These are phyloP conservation scores for Autographa pulchrina DNA, from an alignment of 2,888 invertebrate genomes.

Conservation along the genomic window DNA sequence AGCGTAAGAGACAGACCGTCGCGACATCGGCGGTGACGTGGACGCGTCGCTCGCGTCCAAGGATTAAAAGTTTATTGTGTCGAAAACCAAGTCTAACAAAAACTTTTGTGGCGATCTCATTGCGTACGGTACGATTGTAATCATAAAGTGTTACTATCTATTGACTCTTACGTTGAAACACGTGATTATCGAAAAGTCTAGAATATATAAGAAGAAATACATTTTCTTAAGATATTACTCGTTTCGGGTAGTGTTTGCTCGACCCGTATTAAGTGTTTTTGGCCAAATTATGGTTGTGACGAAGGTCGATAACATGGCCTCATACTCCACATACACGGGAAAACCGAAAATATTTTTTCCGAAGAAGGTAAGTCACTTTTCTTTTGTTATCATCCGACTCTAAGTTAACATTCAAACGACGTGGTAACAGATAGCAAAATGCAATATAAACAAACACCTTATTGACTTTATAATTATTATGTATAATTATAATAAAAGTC, in stretches of 20 bases:
- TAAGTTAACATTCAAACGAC: slow-evolving; percentile 43
- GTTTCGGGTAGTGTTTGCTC: slow-evolving; percentile 77
- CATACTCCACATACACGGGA: slow-evolving; percentile 86
- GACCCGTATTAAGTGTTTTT: slow-evolving; percentile 76
- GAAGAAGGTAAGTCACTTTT: slow-evolving; percentile 82
- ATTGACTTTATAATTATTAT: slow-evolving; percentile 38
- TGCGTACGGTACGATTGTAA: slow-evolving; percentile 71
- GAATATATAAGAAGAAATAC: slow-evolving; percentile 73
- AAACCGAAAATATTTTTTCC: slow-evolving; percentile 88
- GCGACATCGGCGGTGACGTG: slow-evolving; percentile 82
- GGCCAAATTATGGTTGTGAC: slow-evolving; percentile 87
- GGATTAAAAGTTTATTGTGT: slow-evolving; percentile 85
- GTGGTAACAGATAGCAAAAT: slow-evolving; percentile 56
- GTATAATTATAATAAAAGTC: slow-evolving; percentile 22
- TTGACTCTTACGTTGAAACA: slow-evolving; percentile 70
- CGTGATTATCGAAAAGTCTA: slow-evolving; percentile 85
- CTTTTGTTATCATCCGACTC: slow-evolving; percentile 45
- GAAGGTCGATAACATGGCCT: slow-evolving; percentile 87
- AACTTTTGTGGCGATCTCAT: slow-evolving; percentile 77
- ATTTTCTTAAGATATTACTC: slow-evolving; percentile 68
- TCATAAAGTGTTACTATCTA: slow-evolving; percentile 75
- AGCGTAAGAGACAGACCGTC: slow-evolving; percentile 68
- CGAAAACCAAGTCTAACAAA: slow-evolving; percentile 80
- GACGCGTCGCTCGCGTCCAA: slow-evolving; percentile 79
- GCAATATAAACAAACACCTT: slow-evolving; percentile 47